A percentile compares a stretch with the other conserved stretches of the same genome.
These are phyloP conservation scores for Gymnorhina tibicen DNA, from an alignment of 2,113 vertebrate genomes.

Conservation along the genomic window DNA sequence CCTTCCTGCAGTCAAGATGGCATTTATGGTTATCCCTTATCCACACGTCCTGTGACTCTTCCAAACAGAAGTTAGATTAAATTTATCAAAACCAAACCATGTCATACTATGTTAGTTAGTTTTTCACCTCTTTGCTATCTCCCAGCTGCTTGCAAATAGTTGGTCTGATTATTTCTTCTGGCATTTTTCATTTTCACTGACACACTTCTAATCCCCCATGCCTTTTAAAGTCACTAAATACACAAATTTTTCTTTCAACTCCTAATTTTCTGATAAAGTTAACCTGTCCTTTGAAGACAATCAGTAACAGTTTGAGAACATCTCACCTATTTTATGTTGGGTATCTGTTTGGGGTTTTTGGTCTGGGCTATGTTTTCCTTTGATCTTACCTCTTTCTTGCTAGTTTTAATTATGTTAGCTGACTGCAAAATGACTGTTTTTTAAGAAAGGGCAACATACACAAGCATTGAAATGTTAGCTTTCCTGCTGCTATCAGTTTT, in stretches of 20 bases:
- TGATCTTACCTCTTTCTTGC: neutral
- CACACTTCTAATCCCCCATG: accelerated
- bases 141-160: neutral
- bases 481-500: neutral
- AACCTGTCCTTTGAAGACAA: neutral
- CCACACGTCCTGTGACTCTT: neutral
- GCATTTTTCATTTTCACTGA: neutral
- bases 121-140: neutral
- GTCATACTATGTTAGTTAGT: neutral
- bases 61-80: neutral
- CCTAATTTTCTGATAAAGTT: neutral
- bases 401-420: neutral
- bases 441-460: neutral
- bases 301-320: neutral
- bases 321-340: neutral
- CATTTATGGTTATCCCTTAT: neutral
- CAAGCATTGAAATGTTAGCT: neutral
- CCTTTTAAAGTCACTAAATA: neutral
- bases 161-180: neutral
- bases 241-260: neutral
- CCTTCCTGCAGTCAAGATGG: neutral
- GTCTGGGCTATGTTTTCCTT: neutral
- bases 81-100: neutral
- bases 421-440: neutral
- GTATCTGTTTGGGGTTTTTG: too few relatives aligned